Evolutionary conservation across 2,888 invertebrate genomes (phyloP).

Genomic region (Nomada fabriciana): DNA sequence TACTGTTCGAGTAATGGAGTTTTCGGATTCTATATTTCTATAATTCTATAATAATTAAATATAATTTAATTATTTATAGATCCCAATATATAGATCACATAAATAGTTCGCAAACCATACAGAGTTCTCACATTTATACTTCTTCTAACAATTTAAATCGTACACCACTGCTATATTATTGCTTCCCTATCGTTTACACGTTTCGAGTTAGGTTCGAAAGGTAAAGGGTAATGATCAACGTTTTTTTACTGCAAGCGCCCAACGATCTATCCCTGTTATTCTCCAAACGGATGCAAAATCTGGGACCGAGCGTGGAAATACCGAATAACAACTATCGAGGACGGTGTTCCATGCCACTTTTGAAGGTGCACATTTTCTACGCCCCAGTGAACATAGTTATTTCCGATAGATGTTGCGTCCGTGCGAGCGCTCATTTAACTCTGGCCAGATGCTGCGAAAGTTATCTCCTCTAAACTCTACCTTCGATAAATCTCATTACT

Average conservation of each 20-base stretch:
- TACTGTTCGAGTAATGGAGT: no score
- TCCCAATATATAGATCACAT: no score
- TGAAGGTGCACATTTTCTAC: conserved; percentile 40
- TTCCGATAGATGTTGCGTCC: conserved; percentile 62
- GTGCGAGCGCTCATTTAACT: conserved; percentile 61
- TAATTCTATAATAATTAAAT: no score
- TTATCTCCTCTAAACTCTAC: conserved; percentile 64
- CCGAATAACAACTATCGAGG: conserved; percentile 44
- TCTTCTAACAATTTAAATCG: no score
- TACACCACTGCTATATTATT: no score
- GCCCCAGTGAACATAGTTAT: conserved; percentile 54
- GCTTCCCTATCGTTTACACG: background rate
- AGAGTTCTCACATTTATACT: no score
- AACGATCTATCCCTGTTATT: conserved; percentile 24
- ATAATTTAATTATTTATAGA: no score
- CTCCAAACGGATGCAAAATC: conserved; percentile 5
- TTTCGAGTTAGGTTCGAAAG: background rate
- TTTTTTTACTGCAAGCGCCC: background rate
- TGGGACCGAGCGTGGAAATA: conserved; percentile 13
- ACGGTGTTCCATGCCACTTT: conserved; percentile 46
- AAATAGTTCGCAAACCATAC: no score
- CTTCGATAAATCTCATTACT: conserved; percentile 70
- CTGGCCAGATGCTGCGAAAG: conserved; percentile 62
- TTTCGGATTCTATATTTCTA: no score
- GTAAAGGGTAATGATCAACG: background rate